Conservation (phyloP, 2,888 invertebrate species). For the Rhaphigaster nebulosa region DNA sequence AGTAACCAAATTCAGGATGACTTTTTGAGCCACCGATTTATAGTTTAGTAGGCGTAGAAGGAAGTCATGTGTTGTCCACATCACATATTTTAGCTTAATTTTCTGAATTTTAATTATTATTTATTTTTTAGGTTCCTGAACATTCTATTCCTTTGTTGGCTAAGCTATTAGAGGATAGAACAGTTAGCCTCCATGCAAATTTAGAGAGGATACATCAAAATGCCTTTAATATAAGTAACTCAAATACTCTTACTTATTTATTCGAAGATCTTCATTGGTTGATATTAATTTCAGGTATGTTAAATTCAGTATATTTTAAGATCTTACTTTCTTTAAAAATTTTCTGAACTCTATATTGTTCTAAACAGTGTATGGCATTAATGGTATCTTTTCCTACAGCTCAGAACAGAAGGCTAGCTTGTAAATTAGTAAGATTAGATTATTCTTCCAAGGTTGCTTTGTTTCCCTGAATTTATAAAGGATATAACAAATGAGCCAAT, state of each 20-base stretch:
- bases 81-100: background rate
- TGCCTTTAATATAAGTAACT: slow-evolving; percentile 66
- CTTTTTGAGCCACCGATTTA: no score
- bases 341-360: background rate
- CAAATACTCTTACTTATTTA: slow-evolving; percentile 74
- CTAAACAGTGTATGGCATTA: background rate
- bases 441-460: no score
- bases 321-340: background rate
- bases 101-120: slow-evolving; percentile 9
- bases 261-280: slow-evolving; percentile 95
- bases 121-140: slow-evolving; percentile 72
- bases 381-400: background rate
- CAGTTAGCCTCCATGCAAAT: slow-evolving; percentile 69
- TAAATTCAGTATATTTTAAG: background rate
- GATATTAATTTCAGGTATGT: slow-evolving; percentile 75
- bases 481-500: no score
- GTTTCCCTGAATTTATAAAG: no score
- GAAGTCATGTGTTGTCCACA: no score
- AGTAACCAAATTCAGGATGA: no score
- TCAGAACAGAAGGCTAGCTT: no score
- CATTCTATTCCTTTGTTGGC: slow-evolving; percentile 78
- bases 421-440: no score
- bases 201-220: slow-evolving; percentile 65
- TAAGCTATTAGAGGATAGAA: slow-evolving; percentile 77
- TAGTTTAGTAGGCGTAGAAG: no score